Evolutionary conservation across 2,797 vertebrate genomes (phyloP).

Genomic region (Allenopithecus nigroviridis): DNA sequence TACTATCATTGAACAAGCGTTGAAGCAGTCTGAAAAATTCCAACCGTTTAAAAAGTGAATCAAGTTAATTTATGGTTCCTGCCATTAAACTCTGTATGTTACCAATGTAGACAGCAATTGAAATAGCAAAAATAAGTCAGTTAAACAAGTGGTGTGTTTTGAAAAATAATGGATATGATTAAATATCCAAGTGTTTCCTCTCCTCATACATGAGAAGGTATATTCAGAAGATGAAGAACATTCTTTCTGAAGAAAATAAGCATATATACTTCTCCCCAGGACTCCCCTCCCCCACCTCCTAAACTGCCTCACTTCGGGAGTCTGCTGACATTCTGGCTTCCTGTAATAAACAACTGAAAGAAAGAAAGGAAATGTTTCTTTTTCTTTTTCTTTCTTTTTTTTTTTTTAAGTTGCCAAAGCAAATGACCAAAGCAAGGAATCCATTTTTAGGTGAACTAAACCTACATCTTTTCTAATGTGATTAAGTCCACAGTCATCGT

Average conservation of each 20-base stretch:
- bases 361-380: background rate
- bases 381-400: too few species aligned
- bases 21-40: background rate
- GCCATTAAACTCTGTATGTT: fast-evolving
- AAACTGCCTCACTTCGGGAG: background rate
- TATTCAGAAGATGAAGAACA: too few species aligned
- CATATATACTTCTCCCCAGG: fast-evolving
- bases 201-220: fast-evolving
- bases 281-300: too few species aligned
- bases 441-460: background rate
- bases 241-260: background rate
- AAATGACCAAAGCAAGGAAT: background rate
- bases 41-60: background rate
- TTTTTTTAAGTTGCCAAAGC: background rate
- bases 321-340: background rate
- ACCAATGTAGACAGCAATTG: fast-evolving
- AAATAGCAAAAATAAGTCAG: background rate
- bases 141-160: background rate
- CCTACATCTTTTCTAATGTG: background rate
- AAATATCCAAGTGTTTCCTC: background rate
- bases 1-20: fast-evolving
- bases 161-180: background rate
- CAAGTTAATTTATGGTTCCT: fast-evolving
- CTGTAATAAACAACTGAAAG: background rate
- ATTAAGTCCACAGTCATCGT: background rate